Base-by-base conservation (phyloP, 1,140 invertebrate species). In the Drosophila pachea region DNA sequence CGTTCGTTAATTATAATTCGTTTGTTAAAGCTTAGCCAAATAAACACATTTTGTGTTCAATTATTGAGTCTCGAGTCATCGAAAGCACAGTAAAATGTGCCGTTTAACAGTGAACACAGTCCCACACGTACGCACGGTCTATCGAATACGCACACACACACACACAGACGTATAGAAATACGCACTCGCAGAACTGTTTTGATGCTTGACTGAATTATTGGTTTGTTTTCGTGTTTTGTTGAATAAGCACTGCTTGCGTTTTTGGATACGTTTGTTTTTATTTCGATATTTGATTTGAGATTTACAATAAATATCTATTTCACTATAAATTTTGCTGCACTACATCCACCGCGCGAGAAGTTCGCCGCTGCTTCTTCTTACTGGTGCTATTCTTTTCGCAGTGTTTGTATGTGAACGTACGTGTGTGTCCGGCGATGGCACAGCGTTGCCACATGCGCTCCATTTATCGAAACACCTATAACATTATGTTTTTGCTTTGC, bases 331-430 rank as follows among this genome's bases (percentile, higher is more conserved):
- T 81, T 59, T 53, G 61, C 33, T 78, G 65, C 58, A 61, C 62
- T 64, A 68, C 42, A 67, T 73, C 70, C 74, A 77, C 76, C 78
- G 68, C 67, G 69, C 64, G 56, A 71, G 68, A 79, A 79, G 66
- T 79, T 86, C 76, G 81, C 79, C 81, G 79, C 79, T 84, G 73
- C 76, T 83, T 52, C 78, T 82, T 77, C 73, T 60, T 79, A 52
- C 63, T 76, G 55, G 62, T 55, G 58, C 50, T 76, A 62, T 69
- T 77, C 69, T 68, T 59, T 83, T 83, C 81, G 79, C 76, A 73
- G 78, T 78, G 48, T 68, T 62, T 79, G 63, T 65, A 62, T 73
- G 66, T 78, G 60, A 56, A 62, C 79, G 65, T 68, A 68, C 68
- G 66, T 78, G 60, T 73, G 67, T 82, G 60, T 63, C 59, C 55